A percentile compares a stretch with the other conserved stretches of the same genome.
Conservation (phyloP, 2,888 invertebrate genomes). For the Ormyrus pomaceus region DNA sequence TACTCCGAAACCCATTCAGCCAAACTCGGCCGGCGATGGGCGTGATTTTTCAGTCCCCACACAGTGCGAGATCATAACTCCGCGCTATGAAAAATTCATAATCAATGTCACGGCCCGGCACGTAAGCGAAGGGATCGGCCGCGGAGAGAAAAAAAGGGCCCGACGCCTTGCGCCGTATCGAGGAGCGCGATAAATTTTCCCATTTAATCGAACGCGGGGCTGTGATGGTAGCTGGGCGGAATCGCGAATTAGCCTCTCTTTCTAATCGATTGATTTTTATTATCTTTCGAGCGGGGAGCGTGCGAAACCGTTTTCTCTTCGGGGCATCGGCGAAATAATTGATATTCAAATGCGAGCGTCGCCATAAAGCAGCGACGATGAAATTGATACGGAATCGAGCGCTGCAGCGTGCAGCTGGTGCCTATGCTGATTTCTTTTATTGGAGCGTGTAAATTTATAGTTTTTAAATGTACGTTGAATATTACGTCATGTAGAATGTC, state of each 20-base stretch:
- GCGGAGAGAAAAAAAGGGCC: conserved; percentile 10
- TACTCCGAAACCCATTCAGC: no score
- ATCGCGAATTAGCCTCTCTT: conserved; percentile 41
- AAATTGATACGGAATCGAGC: conserved; percentile 51
- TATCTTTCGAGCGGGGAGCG: conserved; percentile 17
- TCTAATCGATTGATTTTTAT: conserved; percentile 55
- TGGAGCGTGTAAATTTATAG: conserved; percentile 40
- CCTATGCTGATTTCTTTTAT: conserved; percentile 14
- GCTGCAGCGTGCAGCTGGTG: conserved; percentile 34
- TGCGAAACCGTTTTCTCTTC: conserved; percentile 41
- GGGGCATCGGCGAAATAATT: conserved; percentile 29
- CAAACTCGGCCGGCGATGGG: conserved; percentile 33
- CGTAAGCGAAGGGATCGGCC: conserved; percentile 14
- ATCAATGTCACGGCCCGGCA: conserved; percentile 51
- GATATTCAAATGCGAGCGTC: conserved; percentile 49
- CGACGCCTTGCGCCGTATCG: not conserved
- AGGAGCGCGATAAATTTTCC: conserved; percentile 46
- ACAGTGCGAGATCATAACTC: conserved; percentile 26
- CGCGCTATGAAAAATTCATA: conserved; percentile 56
- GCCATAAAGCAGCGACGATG: conserved; percentile 37
- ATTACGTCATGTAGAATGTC: conserved; percentile 3
- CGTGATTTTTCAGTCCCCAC: conserved; percentile 49
- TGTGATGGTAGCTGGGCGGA: conserved; percentile 48
- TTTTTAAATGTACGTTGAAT: conserved; percentile 31
- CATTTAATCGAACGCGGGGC: conserved; percentile 45